Evolutionary conservation across 2,113 vertebrate species (phyloP).

Genomic region (Halichoerus grypus): DNA sequence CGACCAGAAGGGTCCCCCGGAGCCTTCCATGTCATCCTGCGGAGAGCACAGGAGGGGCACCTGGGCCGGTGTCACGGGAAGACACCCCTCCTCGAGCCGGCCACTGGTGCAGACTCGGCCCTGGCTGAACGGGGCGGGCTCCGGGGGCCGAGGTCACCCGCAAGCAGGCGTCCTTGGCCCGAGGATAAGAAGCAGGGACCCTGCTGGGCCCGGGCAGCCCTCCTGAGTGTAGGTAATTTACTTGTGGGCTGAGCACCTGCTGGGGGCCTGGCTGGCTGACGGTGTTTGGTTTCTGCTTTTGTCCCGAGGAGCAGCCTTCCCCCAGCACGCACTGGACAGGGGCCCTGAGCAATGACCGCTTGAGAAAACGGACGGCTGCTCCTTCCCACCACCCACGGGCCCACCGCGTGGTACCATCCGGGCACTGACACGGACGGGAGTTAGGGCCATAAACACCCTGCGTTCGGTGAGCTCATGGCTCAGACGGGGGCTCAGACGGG

Average conservation of each 20-base stretch:
- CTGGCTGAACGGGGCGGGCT: accelerated
- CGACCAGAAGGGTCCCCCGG: conserved; percentile 83
- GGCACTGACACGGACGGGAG: not conserved
- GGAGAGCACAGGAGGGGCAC: not conserved
- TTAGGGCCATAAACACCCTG: accelerated
- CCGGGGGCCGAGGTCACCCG: not conserved
- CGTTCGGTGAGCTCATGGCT: too few species aligned
- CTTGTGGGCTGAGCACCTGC: accelerated
- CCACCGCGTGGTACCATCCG: not conserved
- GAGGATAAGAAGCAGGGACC: not conserved
- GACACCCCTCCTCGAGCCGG: accelerated
- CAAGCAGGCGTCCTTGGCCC: accelerated
- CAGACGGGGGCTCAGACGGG: too few species aligned
- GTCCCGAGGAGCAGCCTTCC: not conserved
- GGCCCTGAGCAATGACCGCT: not conserved
- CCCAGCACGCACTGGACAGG: not conserved
- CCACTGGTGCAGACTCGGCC: accelerated
- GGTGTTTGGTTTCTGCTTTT: too few species aligned
- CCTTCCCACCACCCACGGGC: not conserved
- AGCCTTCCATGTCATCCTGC: conserved; percentile 97
- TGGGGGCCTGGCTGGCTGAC: not conserved
- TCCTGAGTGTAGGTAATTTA: too few species aligned
- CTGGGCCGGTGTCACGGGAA: too few species aligned
- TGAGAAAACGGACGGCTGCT: too few species aligned
- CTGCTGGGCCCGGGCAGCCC: too few species aligned